Evolutionary conservation across 2,888 invertebrate species (phyloP).

Genomic region (Nephrotoma appendiculata): DNA sequence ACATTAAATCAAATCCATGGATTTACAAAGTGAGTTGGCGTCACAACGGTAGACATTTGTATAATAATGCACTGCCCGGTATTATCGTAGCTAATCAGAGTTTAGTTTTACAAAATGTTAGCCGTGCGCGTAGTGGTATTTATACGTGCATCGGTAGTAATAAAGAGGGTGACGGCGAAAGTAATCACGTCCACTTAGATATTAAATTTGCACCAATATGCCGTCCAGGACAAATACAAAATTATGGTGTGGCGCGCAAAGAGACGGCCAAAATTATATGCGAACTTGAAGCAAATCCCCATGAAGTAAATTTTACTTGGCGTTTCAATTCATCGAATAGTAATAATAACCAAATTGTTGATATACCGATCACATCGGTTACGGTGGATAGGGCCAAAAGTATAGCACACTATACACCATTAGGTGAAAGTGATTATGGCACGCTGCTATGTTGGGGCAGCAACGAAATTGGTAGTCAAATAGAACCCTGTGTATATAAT

Average conservation of each 20-base stretch:
- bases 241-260: conserved; percentile 49
- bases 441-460: conserved; percentile 49
- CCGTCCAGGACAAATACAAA: conserved; percentile 41
- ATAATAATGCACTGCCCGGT: conserved; percentile 58
- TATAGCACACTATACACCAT: conserved; percentile 35
- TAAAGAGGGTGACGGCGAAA: conserved; percentile 60
- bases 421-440: conserved; percentile 43
- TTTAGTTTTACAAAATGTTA: conserved; percentile 62
- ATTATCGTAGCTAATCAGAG: conserved; percentile 71
- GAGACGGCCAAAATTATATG: conserved; percentile 50
- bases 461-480: conserved; percentile 47
- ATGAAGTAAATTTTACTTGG: conserved; percentile 45
- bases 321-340: conserved; percentile 49
- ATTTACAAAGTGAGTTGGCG: conserved; percentile 53
- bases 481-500: conserved; percentile 48
- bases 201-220: conserved; percentile 62
- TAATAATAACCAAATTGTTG: conserved; percentile 29
- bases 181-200: conserved; percentile 54
- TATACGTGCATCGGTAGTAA: conserved; percentile 69
- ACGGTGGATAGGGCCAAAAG: conserved; percentile 32
- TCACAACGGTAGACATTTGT: conserved; percentile 48
- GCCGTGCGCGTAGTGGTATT: conserved; percentile 51
- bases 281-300: conserved; percentile 62
- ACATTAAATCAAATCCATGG: conserved; percentile 65
- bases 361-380: conserved; percentile 32